Conservation (phyloP, 2,888 invertebrate genomes). For the Thymelicus sylvestris region DNA sequence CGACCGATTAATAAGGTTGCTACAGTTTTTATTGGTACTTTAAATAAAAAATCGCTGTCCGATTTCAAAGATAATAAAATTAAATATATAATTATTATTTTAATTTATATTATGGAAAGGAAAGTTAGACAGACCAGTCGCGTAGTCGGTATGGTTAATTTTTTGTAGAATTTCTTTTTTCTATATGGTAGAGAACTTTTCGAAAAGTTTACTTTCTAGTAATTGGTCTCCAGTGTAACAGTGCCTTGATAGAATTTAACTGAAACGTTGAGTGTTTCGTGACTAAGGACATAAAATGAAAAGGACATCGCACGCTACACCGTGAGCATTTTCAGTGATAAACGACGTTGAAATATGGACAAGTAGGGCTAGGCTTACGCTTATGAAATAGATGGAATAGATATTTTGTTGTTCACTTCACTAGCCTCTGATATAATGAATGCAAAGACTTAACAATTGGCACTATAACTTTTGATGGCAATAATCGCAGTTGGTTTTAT, state of each 20-base stretch:
- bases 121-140: too few relatives aligned
- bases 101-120: too few relatives aligned
- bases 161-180: too few relatives aligned
- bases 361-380: neutral
- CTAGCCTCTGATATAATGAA: neutral
- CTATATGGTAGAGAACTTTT: too few relatives aligned
- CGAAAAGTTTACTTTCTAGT: neutral
- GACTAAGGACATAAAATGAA: constrained; percentile 5
- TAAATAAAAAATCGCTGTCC: too few relatives aligned
- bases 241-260: neutral
- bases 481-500: neutral
- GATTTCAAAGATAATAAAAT: too few relatives aligned
- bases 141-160: too few relatives aligned
- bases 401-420: neutral
- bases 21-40: too few relatives aligned
- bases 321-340: neutral
- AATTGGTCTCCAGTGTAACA: neutral
- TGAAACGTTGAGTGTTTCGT: constrained; percentile 1
- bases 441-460: neutral
- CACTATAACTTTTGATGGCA: neutral
- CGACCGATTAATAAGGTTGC: too few relatives aligned
- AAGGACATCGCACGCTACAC: constrained; percentile 9
- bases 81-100: too few relatives aligned
- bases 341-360: constrained; percentile 8
- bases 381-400: neutral